These are phyloP conservation scores for Tychaedon coryphoeus DNA, from an alignment of 2,113 vertebrate species.

Conservation along the genomic window DNA sequence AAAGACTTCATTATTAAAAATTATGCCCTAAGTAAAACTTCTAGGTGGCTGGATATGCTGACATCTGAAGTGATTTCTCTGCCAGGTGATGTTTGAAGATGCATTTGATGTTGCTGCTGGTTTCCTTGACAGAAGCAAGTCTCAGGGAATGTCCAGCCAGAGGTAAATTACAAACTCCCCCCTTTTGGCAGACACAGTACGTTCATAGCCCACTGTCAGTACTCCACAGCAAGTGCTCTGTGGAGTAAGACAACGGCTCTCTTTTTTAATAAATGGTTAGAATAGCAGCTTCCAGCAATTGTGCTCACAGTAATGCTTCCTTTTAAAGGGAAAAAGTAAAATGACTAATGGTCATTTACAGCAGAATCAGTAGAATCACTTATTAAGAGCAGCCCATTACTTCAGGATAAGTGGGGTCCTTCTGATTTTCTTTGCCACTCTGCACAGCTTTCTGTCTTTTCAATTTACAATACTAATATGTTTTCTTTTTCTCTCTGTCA, in stretches of 20 bases:
- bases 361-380: background rate
- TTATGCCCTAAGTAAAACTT: background rate
- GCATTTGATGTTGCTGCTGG: conserved; percentile 73
- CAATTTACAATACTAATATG: background rate
- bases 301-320: background rate
- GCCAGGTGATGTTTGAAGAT: conserved; percentile 82
- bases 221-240: background rate
- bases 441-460: background rate
- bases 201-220: background rate
- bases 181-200: background rate
- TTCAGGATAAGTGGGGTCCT: background rate
- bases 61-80: conserved; percentile 46
- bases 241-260: background rate
- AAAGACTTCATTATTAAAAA: background rate
- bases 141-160: conserved; percentile 22
- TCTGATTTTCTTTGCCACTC: background rate
- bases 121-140: conserved; percentile 63
- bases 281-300: background rate
- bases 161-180: conserved; percentile 58
- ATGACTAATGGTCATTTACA: background rate
- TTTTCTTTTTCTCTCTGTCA: background rate
- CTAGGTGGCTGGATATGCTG: background rate
- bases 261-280: background rate
- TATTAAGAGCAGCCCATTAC: background rate
- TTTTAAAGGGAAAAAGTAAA: background rate